Conservation (phyloP, 2,797 vertebrate species). For the Chrysocyon brachyurus region DNA sequence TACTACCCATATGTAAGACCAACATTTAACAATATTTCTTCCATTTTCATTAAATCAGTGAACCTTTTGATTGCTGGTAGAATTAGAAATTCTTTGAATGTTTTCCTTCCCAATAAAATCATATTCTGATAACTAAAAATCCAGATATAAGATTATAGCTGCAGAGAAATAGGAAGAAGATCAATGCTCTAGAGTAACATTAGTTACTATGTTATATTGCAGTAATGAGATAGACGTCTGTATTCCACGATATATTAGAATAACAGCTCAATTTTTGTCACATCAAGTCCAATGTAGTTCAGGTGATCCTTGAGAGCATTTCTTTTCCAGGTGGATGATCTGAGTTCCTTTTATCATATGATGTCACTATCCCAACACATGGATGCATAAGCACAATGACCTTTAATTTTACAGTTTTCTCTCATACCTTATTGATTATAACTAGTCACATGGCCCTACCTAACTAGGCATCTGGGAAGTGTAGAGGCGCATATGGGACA, state of each 20-base stretch:
- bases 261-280: background rate
- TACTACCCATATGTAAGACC: background rate
- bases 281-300: background rate
- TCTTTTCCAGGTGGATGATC: background rate
- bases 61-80: conserved; percentile 7
- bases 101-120: background rate
- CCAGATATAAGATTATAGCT: background rate
- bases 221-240: background rate
- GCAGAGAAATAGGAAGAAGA: background rate
- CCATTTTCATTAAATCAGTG: conserved; percentile 26
- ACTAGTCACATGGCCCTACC: background rate
- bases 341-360: background rate
- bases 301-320: background rate
- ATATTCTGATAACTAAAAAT: conserved; percentile 6
- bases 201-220: background rate
- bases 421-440: background rate
- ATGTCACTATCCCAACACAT: background rate
- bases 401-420: conserved; percentile 29
- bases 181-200: background rate
- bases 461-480: background rate
- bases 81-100: conserved; percentile 49
- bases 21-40: conserved; percentile 28
- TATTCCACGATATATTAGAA: background rate
- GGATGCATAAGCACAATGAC: background rate
- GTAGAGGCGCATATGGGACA: background rate